Evolutionary conservation across 2,888 invertebrate genomes (phyloP), one percentile per base, ranked within the genome.

Genomic region (Epirrhoe alternata): DNA sequence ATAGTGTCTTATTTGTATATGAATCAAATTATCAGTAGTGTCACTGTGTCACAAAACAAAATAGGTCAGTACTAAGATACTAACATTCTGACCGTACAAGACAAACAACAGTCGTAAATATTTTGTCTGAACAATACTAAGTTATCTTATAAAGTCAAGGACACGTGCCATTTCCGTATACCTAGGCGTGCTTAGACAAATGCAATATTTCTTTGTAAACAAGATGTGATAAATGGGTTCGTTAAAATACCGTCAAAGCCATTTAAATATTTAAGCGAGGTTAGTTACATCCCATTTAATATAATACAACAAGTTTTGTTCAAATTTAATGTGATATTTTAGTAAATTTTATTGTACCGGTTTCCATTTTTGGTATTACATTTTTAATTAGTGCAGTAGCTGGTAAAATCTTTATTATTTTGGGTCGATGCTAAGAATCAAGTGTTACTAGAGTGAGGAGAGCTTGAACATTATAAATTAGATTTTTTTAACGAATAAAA

Each of bases 241-340:
- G 30, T 53, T 16, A 53, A 60, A 33, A 60, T 54, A 54, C 3
- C 51, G 59, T 60, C 33, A 55, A 38, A 38, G 33, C 35, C 58
- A 64, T 57, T 51, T 56, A 35, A 57, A 63, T 35, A 53, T 53
- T n/a, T 38, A 49, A 24, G 47, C 49, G 33, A 49, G 12, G 30
- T 61, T 42, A 47, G 54, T 49, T 54, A 64, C 58, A 7, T 53
- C 30, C n/a, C n/a, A n/a, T n/a, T n/a, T n/a, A n/a, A n/a, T 47
- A 58, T 49, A 49, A 24, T 2, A 52, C 58, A 35, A 49, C 57
- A 45, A 33, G 63, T 63, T 63, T 56, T 33, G 52, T 6, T 49
- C 51, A 12, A 51, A 24, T 14, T 58, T 14, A n/a, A 45, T 63
- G 16, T 51, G 63, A 38, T 38, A 47, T 38, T 63, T 57, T n/a